Conservation (phyloP, 2,113 vertebrate species). For the Laticauda colubrina region DNA sequence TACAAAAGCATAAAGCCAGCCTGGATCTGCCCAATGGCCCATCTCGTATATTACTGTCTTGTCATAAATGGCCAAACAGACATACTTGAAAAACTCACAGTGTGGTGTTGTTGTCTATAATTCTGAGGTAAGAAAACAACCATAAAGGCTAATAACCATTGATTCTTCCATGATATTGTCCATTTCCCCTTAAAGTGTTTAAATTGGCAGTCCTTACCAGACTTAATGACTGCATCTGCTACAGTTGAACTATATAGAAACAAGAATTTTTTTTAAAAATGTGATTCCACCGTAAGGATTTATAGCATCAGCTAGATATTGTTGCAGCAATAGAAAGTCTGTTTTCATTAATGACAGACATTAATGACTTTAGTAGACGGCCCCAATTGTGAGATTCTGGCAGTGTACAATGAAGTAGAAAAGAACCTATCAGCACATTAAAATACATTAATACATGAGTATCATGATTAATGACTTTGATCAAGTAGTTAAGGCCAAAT, state of each 20-base stretch:
- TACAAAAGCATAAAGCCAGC: background rate
- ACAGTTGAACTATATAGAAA: background rate
- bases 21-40: background rate
- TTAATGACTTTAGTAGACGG: background rate
- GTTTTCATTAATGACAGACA: background rate
- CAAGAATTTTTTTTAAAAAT: background rate
- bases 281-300: background rate
- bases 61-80: background rate
- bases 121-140: background rate
- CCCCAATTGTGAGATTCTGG: background rate
- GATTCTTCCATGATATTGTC: background rate
- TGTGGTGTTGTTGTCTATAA: background rate
- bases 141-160: background rate
- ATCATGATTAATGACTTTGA: background rate
- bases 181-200: background rate
- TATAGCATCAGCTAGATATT: background rate
- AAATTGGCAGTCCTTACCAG: background rate
- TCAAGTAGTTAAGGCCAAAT: background rate
- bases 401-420: background rate
- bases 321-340: background rate
- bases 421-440: background rate
- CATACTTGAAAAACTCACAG: background rate
- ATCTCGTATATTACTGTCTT: background rate
- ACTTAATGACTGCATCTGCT: background rate
- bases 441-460: background rate